Conservation (phyloP, 1,140 invertebrate species). For the Pseudachorutes palmiensis region DNA sequence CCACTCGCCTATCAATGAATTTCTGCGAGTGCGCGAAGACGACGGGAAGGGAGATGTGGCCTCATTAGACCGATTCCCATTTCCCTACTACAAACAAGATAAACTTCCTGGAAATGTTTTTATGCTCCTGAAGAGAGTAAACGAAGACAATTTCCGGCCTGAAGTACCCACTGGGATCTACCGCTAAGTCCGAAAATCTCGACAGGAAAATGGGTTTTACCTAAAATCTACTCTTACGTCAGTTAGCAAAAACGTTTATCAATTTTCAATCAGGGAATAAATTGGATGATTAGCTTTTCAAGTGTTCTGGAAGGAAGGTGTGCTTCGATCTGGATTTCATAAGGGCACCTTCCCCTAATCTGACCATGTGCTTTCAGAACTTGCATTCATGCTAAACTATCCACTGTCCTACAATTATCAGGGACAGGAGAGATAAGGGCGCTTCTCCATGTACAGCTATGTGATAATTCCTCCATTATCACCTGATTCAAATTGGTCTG, state of each 20-base stretch:
- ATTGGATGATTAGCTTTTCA: not conserved
- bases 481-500: not conserved
- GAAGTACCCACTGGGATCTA: slow-evolving; percentile 1
- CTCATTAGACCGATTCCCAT: not conserved
- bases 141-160: not conserved
- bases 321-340: not conserved
- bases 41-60: not conserved
- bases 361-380: not conserved
- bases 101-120: too few species aligned
- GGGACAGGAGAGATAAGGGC: too few species aligned
- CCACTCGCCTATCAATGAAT: not conserved
- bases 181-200: not conserved
- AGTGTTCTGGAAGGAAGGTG: not conserved
- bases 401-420: too few species aligned
- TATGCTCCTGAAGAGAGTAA: not conserved
- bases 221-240: not conserved
- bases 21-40: not conserved
- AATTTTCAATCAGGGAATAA: not conserved
- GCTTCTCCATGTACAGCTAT: not conserved
- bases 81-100: not conserved
- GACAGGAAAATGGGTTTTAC: not conserved
- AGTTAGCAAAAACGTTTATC: too few species aligned
- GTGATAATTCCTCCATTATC: not conserved
- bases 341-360: not conserved
- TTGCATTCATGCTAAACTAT: too few species aligned